Conservation (phyloP, 2,797 vertebrate genomes). For the Myotis daubentonii region DNA sequence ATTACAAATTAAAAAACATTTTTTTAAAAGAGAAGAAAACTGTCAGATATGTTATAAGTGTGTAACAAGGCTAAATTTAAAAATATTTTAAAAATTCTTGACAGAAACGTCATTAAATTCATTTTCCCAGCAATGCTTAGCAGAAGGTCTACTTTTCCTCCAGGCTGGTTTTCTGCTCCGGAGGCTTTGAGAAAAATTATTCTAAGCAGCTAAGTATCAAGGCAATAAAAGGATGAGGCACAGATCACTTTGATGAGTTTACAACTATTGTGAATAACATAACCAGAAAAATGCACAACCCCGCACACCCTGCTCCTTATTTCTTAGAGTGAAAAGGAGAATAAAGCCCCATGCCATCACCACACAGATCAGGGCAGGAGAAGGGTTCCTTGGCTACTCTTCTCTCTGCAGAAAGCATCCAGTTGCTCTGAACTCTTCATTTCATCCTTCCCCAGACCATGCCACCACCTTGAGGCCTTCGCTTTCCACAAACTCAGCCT, state of each 20-base stretch:
- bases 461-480: not conserved
- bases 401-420: not conserved
- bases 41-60: constrained; percentile 42
- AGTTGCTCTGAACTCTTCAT: not conserved
- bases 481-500: not conserved
- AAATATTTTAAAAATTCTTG: constrained; percentile 44
- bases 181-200: constrained; percentile 41
- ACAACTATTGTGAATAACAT: not conserved
- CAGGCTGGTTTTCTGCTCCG: constrained; percentile 42
- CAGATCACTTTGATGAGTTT: not conserved
- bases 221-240: not conserved
- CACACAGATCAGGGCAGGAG: not conserved
- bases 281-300: not conserved
- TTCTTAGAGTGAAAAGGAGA: not conserved
- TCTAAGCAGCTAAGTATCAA: not conserved
- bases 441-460: not conserved
- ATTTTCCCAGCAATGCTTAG: constrained; percentile 47
- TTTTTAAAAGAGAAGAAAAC: constrained; percentile 4
- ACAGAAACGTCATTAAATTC: constrained; percentile 49
- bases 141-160: constrained; percentile 46
- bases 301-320: not conserved
- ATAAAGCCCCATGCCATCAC: not conserved
- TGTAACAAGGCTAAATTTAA: constrained; percentile 60
- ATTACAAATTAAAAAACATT: constrained; percentile 54
- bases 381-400: not conserved